Percentiles rank a stretch among this genome's conserved stretches.
These are phyloP conservation scores for Amphibalanus amphitrite DNA, from an alignment of 1,140 invertebrate genomes.

Conservation along the genomic window DNA sequence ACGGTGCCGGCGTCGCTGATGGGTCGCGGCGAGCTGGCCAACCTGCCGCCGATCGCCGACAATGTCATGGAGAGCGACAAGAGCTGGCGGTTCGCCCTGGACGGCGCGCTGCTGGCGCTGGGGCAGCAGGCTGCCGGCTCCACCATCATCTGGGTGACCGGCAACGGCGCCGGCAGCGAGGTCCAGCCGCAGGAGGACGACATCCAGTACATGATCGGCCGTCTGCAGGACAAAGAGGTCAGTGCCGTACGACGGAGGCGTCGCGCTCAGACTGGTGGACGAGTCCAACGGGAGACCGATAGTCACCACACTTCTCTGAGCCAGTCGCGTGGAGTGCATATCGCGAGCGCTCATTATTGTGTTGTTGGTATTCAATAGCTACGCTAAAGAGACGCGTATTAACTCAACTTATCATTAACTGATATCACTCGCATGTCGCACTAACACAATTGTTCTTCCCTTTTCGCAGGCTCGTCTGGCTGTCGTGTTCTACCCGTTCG, in stretches of 20 bases:
- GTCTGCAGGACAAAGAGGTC: not conserved
- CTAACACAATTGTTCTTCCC: no score
- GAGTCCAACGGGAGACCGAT: no score
- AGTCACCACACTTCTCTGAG: no score
- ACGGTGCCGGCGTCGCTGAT: conserved; percentile 13
- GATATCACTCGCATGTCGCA: no score
- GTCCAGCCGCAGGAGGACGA: not conserved
- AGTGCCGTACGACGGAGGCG: not conserved
- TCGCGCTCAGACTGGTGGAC: no score
- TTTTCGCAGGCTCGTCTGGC: not conserved
- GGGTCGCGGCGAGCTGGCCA: conserved; percentile 17
- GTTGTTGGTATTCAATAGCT: no score
- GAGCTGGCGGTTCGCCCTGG: conserved; percentile 15
- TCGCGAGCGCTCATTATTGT: no score
- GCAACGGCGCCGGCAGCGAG: not conserved
- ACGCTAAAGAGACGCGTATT: no score
- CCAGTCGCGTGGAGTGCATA: no score
- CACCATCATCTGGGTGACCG: not conserved
- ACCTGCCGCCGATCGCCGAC: conserved; percentile 17
- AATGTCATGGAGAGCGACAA: conserved; percentile 14
- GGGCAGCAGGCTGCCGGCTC: conserved; percentile 8
- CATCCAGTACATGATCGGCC: not conserved
- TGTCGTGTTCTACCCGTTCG: not conserved
- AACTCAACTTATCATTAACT: no score
- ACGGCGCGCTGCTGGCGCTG: conserved; percentile 12